These are phyloP conservation scores for Pseudorhombus dupliciocellatus DNA, from an alignment of 2,113 vertebrate genomes.

Conservation along the genomic window DNA sequence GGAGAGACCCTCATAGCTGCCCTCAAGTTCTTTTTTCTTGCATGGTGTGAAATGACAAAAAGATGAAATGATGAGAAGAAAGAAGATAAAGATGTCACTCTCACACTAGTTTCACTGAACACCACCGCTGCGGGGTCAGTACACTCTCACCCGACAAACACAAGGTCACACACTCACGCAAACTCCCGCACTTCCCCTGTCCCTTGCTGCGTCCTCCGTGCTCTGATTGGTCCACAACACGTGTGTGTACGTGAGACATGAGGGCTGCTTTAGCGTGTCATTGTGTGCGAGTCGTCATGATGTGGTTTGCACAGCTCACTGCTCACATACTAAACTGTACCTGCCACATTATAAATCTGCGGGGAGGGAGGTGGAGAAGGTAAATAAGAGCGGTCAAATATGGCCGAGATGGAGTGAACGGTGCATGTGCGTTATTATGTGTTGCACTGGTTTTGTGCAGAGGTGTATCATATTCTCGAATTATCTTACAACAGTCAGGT, in stretches of 20 bases:
- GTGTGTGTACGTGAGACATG: conserved; percentile 14
- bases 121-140: neutral
- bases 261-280: conserved; percentile 47
- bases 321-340: conserved; percentile 80
- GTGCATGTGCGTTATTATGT: conserved; percentile 42
- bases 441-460: conserved; percentile 40
- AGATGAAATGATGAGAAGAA: neutral
- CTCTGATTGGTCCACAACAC: conserved; percentile 46
- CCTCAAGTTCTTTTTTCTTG: neutral
- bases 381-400: conserved; percentile 71
- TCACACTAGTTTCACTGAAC: neutral
- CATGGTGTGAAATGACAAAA: neutral
- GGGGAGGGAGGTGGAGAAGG: conserved; percentile 45
- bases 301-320: conserved; percentile 75
- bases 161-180: conserved; percentile 1
- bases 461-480: conserved; percentile 66
- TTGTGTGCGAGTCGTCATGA: conserved; percentile 78
- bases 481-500: conserved; percentile 59
- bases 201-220: neutral
- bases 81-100: neutral
- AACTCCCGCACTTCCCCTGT: neutral
- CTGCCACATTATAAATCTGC: conserved; percentile 80
- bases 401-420: conserved; percentile 34
- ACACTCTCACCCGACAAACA: conserved; percentile 15
- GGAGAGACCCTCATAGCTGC: too few species aligned